Conservation (phyloP, 2,113 vertebrate genomes). For the Scolopax mira region DNA sequence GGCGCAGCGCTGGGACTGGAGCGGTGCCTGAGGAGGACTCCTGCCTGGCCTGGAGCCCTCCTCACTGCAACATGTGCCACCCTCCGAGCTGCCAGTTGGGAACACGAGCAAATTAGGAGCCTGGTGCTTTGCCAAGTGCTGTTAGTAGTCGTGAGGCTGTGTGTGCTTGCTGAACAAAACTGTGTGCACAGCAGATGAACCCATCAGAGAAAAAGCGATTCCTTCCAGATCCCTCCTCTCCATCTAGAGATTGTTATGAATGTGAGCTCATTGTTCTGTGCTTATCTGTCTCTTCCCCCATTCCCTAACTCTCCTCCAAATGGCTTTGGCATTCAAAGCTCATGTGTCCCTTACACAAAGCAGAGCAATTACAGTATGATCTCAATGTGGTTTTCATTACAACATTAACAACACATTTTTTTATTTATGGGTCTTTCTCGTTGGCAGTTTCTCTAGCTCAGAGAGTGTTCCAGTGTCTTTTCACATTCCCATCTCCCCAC, state of each 20-base stretch:
- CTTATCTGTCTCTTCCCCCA: neutral
- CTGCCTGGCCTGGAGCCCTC: neutral
- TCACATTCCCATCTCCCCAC: slow-evolving; percentile 23
- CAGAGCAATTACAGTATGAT: neutral
- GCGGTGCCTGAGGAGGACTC: neutral
- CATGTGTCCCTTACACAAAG: neutral
- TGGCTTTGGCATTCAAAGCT: neutral
- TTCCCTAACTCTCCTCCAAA: neutral
- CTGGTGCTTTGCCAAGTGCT: neutral
- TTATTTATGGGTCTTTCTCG: neutral
- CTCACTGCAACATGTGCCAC: neutral
- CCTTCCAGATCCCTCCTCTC: neutral
- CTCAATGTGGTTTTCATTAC: slow-evolving; percentile 58
- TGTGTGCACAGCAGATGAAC: neutral
- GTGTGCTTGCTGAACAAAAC: neutral
- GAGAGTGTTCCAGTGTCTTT: neutral
- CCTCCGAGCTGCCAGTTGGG: neutral
- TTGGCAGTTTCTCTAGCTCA: neutral
- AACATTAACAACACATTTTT: slow-evolving; percentile 50
- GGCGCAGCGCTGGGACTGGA: neutral
- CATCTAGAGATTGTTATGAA: neutral
- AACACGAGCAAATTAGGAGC: neutral
- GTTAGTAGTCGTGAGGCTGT: neutral
- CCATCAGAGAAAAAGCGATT: neutral
- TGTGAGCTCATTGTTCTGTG: neutral